A percentile compares a stretch with the other conserved stretches of the same genome.
These are phyloP conservation scores for Andrena cerasifolii DNA, from an alignment of 1,140 invertebrate genomes.

Conservation along the genomic window DNA sequence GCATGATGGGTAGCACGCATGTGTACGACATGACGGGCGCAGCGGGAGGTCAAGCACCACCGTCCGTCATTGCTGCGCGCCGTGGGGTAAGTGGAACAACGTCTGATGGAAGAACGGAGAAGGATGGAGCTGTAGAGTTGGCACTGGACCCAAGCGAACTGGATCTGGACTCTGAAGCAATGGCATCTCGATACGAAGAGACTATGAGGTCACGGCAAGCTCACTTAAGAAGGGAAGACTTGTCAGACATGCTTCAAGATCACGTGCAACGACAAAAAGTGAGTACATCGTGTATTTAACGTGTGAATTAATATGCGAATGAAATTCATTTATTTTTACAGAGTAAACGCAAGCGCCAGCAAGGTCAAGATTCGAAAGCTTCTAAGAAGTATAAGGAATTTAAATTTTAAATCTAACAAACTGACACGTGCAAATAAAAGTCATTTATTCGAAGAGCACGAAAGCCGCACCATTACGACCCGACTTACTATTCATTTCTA, in stretches of 20 bases:
- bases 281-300: slow-evolving; percentile 46
- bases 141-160: slow-evolving; percentile 98
- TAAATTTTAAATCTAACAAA: slow-evolving; percentile 90
- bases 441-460: slow-evolving; percentile 8
- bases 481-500: no score
- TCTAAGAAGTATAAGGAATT: slow-evolving; percentile 99
- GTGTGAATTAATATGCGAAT: slow-evolving; percentile 27
- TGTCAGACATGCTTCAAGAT: slow-evolving; percentile 99
- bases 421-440: neutral
- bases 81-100: slow-evolving; percentile 75
- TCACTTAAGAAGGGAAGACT: slow-evolving; percentile 94
- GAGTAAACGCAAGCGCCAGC: slow-evolving; percentile 96
- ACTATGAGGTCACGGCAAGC: slow-evolving; percentile 96
- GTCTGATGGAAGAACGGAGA: slow-evolving; percentile 78
- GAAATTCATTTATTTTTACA: slow-evolving; percentile 79
- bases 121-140: slow-evolving; percentile 92
- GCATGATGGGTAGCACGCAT: slow-evolving; percentile 99
- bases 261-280: slow-evolving; percentile 97
- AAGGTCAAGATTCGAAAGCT: slow-evolving; percentile 93
- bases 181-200: slow-evolving; percentile 98
- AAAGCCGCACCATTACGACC: neutral
- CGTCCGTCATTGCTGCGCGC: slow-evolving; percentile 81
- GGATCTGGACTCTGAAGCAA: slow-evolving; percentile 96
- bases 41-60: slow-evolving; percentile 83
- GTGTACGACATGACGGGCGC: slow-evolving; percentile 94